These are phyloP conservation scores for Apostichopus leukothele DNA, from an alignment of 53 echinoderm and acorn worm genomes.

Conservation along the genomic window DNA sequence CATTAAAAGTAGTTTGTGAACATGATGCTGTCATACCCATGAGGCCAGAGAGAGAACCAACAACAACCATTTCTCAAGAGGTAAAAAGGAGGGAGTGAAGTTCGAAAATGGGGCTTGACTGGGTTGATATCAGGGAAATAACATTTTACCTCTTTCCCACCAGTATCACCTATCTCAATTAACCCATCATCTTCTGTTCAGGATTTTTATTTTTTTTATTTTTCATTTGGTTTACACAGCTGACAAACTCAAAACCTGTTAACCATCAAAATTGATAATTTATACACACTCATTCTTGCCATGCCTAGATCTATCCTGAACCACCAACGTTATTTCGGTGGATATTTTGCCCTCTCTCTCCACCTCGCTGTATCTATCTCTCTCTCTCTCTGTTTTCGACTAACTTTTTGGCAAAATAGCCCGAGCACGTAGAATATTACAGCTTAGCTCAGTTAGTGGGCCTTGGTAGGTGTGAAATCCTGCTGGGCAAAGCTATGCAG, in stretches of 20 bases:
- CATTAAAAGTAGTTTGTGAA: too few relatives aligned
- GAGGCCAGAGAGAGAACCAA: too few relatives aligned
- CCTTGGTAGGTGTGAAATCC: not conserved
- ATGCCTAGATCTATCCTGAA: too few relatives aligned
- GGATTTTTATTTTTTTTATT: not conserved
- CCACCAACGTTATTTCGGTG: too few relatives aligned
- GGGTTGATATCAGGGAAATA: too few relatives aligned
- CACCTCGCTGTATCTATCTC: too few relatives aligned
- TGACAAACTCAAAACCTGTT: not conserved
- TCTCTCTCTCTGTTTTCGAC: not conserved
- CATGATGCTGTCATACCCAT: too few relatives aligned
- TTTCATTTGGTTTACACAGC: not conserved
- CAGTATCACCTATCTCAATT: not conserved
- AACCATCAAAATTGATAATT: constrained; percentile 2
- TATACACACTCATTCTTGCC: not conserved
- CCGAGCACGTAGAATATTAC: too few relatives aligned
- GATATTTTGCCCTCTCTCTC: too few relatives aligned
- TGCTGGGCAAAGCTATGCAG: not conserved
- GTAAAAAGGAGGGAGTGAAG: too few relatives aligned
- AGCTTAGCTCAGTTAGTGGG: not conserved
- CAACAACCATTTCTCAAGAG: too few relatives aligned
- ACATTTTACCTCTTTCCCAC: not conserved
- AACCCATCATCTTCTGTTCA: not conserved
- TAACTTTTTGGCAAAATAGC: constrained; percentile 2
- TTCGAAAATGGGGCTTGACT: too few relatives aligned